These are phyloP conservation scores for Helarctos malayanus DNA, from an alignment of 2,797 vertebrate species.

Conservation along the genomic window DNA sequence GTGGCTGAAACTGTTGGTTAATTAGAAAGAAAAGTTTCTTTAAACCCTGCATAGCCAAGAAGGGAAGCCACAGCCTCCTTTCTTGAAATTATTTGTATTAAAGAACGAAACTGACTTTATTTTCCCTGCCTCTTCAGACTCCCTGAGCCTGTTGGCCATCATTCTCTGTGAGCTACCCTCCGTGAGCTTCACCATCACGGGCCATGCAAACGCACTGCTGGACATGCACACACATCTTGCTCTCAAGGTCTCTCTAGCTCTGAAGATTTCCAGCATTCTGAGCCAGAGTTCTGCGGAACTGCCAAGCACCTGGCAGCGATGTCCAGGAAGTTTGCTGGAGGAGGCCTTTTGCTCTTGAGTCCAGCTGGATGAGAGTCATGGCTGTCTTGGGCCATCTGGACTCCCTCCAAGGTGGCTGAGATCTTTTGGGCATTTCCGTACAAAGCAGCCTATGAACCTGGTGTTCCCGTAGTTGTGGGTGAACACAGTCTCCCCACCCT, in stretches of 20 bases:
- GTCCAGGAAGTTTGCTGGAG: background rate
- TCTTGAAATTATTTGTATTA: background rate
- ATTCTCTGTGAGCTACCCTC: background rate
- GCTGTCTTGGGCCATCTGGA: constrained; percentile 31
- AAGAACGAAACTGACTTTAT: background rate
- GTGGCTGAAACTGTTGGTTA: background rate
- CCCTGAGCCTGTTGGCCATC: background rate
- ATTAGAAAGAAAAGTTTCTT: background rate
- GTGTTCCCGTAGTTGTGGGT: background rate
- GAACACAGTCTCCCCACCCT: background rate
- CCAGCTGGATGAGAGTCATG: background rate
- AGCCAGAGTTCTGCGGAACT: background rate
- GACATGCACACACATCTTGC: background rate
- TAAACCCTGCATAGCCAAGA: background rate
- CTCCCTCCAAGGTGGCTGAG: background rate
- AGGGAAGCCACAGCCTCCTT: background rate
- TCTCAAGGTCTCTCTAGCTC: background rate
- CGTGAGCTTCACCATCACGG: background rate
- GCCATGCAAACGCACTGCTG: background rate
- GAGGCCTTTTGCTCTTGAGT: constrained; percentile 12
- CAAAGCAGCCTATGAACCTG: background rate
- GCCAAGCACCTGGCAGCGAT: constrained; percentile 12
- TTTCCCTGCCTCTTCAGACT: background rate
- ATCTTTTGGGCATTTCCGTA: background rate
- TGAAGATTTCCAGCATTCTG: background rate